phyloP scores from a whole-genome alignment of 2,797 vertebrate genomes.

The Takifugu rubripes region DNA sequence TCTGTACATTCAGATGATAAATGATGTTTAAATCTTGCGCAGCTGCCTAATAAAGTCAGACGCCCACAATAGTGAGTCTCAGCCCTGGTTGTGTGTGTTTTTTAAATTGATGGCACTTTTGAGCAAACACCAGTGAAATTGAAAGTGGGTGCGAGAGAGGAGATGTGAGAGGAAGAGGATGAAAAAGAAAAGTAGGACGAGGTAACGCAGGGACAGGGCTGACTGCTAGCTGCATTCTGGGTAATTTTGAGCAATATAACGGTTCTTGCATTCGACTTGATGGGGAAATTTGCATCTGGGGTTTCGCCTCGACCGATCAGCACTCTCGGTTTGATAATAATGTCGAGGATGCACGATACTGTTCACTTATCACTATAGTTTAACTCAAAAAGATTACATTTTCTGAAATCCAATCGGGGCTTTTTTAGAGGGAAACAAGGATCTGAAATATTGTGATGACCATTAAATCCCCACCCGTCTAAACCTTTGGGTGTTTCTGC shows the following conservation, averaged over 20 bases:
- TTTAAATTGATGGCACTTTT: constrained; percentile 41
- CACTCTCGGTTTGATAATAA: constrained; percentile 24
- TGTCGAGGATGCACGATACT: too few relatives aligned
- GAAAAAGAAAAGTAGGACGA: constrained; percentile 44
- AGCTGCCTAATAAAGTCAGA: constrained; percentile 7
- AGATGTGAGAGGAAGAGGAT: constrained; percentile 11
- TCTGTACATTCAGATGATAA: constrained; percentile 13
- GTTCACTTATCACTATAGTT: too few relatives aligned
- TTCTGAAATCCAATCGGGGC: too few relatives aligned
- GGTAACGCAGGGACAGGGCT: constrained; percentile 59
- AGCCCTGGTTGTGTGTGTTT: constrained; percentile 26
- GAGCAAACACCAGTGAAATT: constrained; percentile 42
- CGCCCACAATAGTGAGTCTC: constrained; percentile 18
- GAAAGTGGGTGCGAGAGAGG: constrained; percentile 30
- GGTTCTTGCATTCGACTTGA: constrained; percentile 41
- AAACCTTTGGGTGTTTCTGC: too few relatives aligned
- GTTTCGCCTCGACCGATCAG: constrained; percentile 34
- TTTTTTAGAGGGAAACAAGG: too few relatives aligned
- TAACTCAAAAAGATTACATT: too few relatives aligned
- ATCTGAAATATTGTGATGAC: too few relatives aligned
- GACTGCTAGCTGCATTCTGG: constrained; percentile 49
- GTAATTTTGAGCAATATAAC: constrained; percentile 32
- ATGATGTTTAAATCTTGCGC: constrained; percentile 11
- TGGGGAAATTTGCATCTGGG: constrained; percentile 19
- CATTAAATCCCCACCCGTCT: too few relatives aligned